These are phyloP conservation scores for Coleophora flavipennella DNA, from an alignment of 2,888 invertebrate genomes.

Conservation along the genomic window DNA sequence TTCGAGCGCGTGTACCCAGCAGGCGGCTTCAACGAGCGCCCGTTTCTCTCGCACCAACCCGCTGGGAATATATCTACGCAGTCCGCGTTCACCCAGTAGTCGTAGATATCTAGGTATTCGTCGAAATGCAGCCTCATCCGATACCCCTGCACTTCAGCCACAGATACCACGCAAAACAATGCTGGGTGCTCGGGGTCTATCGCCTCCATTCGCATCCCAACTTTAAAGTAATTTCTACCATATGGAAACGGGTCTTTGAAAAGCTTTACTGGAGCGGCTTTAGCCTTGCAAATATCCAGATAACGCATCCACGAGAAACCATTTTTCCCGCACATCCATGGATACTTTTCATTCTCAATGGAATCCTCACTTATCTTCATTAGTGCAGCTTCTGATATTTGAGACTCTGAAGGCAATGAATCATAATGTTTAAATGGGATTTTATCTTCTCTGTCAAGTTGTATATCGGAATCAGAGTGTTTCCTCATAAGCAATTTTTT, in stretches of 20 bases:
- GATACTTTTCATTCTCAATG: constrained; percentile 67
- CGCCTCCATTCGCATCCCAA: constrained; percentile 93
- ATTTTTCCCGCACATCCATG: constrained; percentile 80
- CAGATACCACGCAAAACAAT: constrained; percentile 89
- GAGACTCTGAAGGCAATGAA: constrained; percentile 30
- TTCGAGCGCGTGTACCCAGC: constrained; percentile 72
- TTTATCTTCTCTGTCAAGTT: constrained; percentile 39
- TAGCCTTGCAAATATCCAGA: constrained; percentile 79
- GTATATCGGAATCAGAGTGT: constrained; percentile 43
- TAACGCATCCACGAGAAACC: constrained; percentile 87
- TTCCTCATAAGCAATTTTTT: constrained; percentile 56
- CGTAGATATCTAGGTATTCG: constrained; percentile 89
- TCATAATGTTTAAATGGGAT: constrained; percentile 35
- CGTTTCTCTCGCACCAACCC: constrained; percentile 94
- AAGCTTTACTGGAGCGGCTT: constrained; percentile 82
- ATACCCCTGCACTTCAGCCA: constrained; percentile 86
- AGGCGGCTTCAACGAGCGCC: constrained; percentile 85
- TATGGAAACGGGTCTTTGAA: constrained; percentile 86
- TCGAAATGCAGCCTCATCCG: constrained; percentile 92
- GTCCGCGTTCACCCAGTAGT: constrained; percentile 95
- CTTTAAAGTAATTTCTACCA: constrained; percentile 81
- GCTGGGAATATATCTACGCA: constrained; percentile 92
- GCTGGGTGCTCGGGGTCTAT: constrained; percentile 94
- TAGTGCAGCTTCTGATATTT: constrained; percentile 31
- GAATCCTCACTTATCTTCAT: constrained; percentile 44